Percentiles rank a stretch among this genome's conserved stretches.
Conservation (phyloP, 1,140 invertebrate species). For the Drepana arcuata region DNA sequence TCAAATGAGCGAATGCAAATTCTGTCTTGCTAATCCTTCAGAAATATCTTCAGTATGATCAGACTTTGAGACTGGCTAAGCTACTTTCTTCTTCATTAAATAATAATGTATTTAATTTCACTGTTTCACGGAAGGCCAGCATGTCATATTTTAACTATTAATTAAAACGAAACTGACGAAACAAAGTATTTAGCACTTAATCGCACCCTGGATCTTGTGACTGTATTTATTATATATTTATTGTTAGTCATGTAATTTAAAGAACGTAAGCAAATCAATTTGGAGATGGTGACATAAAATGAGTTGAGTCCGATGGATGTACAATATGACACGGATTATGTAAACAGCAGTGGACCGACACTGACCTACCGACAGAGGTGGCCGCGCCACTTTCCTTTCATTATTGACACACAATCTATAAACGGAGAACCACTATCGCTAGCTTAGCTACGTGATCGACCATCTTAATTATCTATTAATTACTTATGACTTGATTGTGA, state of each 20-base stretch:
- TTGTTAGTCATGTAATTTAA: no score
- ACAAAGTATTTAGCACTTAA: background rate
- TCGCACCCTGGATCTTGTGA: background rate
- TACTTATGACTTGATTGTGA: constrained; percentile 3
- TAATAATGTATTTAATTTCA: no score
- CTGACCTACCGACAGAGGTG: constrained; percentile 52
- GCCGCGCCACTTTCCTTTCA: constrained; percentile 61
- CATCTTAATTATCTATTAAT: constrained; percentile 1
- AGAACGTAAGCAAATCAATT: background rate
- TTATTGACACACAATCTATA: constrained; percentile 61
- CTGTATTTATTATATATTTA: no score
- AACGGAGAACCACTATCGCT: constrained; percentile 31
- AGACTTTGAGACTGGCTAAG: no score
- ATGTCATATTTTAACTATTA: background rate
- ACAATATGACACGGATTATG: constrained; percentile 48
- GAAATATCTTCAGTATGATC: no score
- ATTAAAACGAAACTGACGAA: background rate
- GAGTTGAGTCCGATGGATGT: constrained; percentile 25
- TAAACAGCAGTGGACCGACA: constrained; percentile 44
- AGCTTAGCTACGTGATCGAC: constrained; percentile 19
- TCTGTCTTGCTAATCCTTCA: no score
- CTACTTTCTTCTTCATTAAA: no score
- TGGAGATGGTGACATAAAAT: background rate
- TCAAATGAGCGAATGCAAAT: no score
- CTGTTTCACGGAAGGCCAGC: no score